phyloP scores from a whole-genome alignment of 2,113 vertebrate species.

The Hippoglossus stenolepis region DNA sequence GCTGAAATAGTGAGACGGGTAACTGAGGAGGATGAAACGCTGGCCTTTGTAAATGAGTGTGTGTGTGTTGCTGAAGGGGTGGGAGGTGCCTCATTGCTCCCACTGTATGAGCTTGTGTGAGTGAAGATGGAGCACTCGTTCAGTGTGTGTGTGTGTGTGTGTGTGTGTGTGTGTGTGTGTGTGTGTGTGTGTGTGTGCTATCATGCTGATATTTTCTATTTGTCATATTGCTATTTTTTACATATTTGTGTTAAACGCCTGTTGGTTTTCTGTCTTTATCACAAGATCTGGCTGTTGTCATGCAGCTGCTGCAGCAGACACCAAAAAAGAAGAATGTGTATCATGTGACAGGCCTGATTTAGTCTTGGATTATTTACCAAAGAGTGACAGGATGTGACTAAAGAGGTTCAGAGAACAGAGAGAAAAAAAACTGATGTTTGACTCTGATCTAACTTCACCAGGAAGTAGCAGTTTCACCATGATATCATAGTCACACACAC shows the following conservation, averaged over 20 bases:
- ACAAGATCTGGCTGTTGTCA: slow-evolving; percentile 22
- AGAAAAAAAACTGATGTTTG: slow-evolving; percentile 9
- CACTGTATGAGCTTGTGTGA: not conserved
- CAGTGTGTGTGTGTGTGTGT: not conserved
- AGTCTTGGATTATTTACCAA: slow-evolving; percentile 36
- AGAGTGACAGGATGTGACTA: slow-evolving; percentile 50
- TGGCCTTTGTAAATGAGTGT: slow-evolving; percentile 54
- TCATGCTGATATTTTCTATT: not conserved
- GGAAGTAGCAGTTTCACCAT: slow-evolving; percentile 1
- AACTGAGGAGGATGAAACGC: slow-evolving; percentile 72
- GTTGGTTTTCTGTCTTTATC: slow-evolving; percentile 21
- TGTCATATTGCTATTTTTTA: slow-evolving; percentile 20
- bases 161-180: not conserved
- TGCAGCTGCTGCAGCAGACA: slow-evolving; percentile 5
- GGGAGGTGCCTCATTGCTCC: slow-evolving; percentile 40
- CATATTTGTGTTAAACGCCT: not conserved
- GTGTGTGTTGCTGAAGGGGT: slow-evolving; percentile 51
- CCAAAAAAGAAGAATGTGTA: not conserved
- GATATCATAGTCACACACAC: slow-evolving; percentile 4
- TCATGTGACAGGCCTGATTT: slow-evolving; percentile 47
- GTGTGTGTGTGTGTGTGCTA: not conserved
- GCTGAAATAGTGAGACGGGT: slow-evolving; percentile 62
- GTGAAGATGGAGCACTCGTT: not conserved
- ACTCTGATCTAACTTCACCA: slow-evolving; percentile 20
- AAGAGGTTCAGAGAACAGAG: slow-evolving; percentile 4